phyloP scores from a whole-genome alignment of 2,113 vertebrate species.

The Numenius arquata region DNA sequence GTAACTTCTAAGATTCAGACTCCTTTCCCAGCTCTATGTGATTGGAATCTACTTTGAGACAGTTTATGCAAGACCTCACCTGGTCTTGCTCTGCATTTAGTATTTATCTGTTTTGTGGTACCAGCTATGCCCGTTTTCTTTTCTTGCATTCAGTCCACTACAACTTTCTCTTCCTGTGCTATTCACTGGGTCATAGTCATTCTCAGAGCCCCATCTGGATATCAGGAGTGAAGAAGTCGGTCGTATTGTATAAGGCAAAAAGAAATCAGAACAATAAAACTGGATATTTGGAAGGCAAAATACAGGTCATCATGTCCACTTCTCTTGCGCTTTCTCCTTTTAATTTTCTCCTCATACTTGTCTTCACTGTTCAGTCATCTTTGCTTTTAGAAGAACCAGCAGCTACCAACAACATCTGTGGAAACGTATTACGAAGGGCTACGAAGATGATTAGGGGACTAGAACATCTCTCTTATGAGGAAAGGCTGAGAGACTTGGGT shows the following conservation, averaged over 20 bases:
- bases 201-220: not conserved
- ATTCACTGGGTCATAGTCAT: not conserved
- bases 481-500: too few species aligned
- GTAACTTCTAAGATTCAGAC: not conserved
- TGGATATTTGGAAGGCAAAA: not conserved
- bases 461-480: too few species aligned
- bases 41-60: not conserved
- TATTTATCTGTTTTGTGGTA: not conserved
- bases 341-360: not conserved
- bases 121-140: not conserved
- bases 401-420: not conserved
- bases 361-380: not conserved
- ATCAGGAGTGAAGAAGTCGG: not conserved
- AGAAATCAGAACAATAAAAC: not conserved
- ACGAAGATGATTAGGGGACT: too few species aligned
- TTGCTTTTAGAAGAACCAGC: not conserved
- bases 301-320: not conserved
- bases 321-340: not conserved
- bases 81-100: not conserved
- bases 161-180: not conserved
- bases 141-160: not conserved
- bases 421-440: not conserved
- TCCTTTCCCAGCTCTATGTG: not conserved
- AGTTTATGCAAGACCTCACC: not conserved
- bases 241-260: not conserved